A percentile compares a stretch with the other conserved stretches of the same genome.
Conservation (phyloP, 2,113 vertebrate genomes). For the Lepus europaeus region DNA sequence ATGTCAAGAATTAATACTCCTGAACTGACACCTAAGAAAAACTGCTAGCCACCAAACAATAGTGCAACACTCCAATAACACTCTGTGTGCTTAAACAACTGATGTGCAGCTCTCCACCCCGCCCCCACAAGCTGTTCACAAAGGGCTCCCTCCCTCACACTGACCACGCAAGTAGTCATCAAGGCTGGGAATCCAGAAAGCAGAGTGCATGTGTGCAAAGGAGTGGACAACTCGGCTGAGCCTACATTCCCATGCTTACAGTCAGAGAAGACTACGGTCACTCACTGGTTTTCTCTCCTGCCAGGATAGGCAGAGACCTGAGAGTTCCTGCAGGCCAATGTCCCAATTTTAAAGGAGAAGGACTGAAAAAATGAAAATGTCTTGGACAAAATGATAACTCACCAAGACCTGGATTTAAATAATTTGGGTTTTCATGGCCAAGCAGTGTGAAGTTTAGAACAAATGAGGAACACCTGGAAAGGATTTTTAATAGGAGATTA, state of each 20-base stretch:
- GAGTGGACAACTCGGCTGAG: neutral
- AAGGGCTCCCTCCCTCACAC: neutral
- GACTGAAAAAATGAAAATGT: neutral
- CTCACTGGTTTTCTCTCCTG: neutral
- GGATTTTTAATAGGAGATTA: conserved; percentile 30
- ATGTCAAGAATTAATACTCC: neutral
- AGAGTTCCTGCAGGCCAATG: neutral
- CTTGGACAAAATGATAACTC: neutral
- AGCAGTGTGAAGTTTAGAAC: conserved; percentile 43
- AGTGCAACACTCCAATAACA: neutral
- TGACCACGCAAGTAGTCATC: neutral
- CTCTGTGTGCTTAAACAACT: neutral
- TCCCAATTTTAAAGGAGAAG: conserved; percentile 14
- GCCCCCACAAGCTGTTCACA: neutral
- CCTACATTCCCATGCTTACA: neutral
- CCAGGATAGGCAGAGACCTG: neutral
- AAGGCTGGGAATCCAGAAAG: neutral
- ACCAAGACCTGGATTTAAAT: conserved; percentile 31
- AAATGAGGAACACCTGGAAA: conserved; percentile 58
- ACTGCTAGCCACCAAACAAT: neutral
- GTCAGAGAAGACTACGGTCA: neutral
- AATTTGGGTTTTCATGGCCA: conserved; percentile 42
- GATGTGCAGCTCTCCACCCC: neutral
- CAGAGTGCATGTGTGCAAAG: neutral
- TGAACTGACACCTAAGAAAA: neutral